Evolutionary conservation across 2,113 vertebrate species (phyloP).

Genomic region (Marmota monax): DNA sequence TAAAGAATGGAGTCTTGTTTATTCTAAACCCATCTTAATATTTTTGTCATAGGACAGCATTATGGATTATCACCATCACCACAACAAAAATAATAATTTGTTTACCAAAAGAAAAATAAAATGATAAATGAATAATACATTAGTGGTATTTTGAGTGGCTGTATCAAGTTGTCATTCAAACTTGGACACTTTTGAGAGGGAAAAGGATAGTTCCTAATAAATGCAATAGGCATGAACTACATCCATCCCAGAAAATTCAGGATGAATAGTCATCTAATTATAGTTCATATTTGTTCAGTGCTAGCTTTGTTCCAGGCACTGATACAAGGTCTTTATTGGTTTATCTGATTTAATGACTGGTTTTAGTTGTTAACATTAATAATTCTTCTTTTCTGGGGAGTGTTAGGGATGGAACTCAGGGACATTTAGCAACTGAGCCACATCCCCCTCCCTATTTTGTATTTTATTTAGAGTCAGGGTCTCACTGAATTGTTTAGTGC

Average conservation of each 20-base stretch:
- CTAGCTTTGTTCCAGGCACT: not conserved
- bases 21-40: not conserved
- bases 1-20: not conserved
- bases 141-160: not conserved
- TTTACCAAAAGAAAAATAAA: slow-evolving; percentile 26
- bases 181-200: not conserved
- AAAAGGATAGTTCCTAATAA: not conserved
- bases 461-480: too few species aligned
- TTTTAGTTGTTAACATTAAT: not conserved
- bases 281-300: not conserved
- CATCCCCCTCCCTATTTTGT: too few species aligned
- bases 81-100: slow-evolving; percentile 6
- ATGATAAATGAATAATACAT: not conserved
- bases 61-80: not conserved
- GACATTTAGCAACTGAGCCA: too few species aligned
- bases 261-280: not conserved
- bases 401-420: too few species aligned
- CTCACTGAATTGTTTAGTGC: too few species aligned
- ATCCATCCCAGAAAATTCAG: not conserved
- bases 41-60: not conserved
- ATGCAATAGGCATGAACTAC: not conserved
- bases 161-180: not conserved
- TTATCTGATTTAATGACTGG: not conserved
- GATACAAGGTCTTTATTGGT: not conserved
- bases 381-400: not conserved